These are phyloP conservation scores for Pocillopora verrucosa DNA, from an alignment of 64 coral and sea anemone genomes.

Conservation along the genomic window DNA sequence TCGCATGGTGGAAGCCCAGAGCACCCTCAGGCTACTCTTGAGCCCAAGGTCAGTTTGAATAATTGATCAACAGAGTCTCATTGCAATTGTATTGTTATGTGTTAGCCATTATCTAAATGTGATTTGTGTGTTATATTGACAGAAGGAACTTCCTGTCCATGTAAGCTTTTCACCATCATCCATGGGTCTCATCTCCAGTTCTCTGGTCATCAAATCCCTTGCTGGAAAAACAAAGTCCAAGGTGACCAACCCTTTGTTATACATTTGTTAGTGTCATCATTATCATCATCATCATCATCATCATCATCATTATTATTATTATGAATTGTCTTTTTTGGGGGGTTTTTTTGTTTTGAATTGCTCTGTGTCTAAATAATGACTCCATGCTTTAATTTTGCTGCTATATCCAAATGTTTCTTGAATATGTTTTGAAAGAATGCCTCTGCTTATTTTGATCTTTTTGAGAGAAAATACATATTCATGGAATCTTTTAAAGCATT, in stretches of 20 bases:
- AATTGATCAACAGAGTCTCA: background rate
- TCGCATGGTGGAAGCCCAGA: conserved; percentile 26
- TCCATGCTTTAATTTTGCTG: too few species aligned
- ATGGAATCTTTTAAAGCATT: too few species aligned
- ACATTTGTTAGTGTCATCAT: too few species aligned
- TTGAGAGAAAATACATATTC: too few species aligned
- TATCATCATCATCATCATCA: too few species aligned
- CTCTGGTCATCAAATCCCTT: conserved; percentile 74
- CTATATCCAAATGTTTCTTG: too few species aligned
- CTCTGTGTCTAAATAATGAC: too few species aligned
- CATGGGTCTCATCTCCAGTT: conserved; percentile 86
- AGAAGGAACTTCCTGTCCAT: conserved; percentile 91
- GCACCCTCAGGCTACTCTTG: conserved; percentile 20
- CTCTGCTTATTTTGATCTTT: too few species aligned
- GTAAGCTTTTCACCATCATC: conserved; percentile 93
- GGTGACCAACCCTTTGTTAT: background rate
- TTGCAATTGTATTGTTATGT: background rate
- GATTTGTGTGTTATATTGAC: background rate
- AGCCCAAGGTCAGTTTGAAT: conserved; percentile 4
- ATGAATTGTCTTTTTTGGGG: too few species aligned
- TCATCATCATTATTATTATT: too few species aligned
- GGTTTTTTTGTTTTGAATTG: too few species aligned
- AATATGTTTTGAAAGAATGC: too few species aligned
- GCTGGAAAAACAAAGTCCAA: conserved; percentile 68
- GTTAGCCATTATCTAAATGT: background rate